A percentile compares a stretch with the other conserved stretches of the same genome.
These are phyloP conservation scores for Tortricodes alternella DNA, from an alignment of 2,888 invertebrate genomes.

Conservation along the genomic window DNA sequence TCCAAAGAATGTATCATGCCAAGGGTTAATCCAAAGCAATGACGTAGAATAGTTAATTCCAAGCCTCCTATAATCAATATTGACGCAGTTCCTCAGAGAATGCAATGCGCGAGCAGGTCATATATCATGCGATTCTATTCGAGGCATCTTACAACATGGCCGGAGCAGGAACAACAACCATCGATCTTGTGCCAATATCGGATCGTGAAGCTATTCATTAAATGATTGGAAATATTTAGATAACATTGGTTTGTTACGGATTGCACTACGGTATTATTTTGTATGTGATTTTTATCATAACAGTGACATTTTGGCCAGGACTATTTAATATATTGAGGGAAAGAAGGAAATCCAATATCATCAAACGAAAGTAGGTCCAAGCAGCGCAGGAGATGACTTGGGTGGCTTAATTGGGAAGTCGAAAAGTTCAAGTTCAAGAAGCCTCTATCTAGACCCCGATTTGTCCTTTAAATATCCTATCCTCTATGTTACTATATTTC, in stretches of 20 bases:
- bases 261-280: too few relatives aligned
- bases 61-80: constrained; percentile 42
- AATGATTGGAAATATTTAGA: constrained; percentile 19
- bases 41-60: neutral
- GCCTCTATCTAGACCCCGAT: too few relatives aligned
- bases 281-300: too few relatives aligned
- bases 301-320: too few relatives aligned
- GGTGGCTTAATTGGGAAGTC: too few relatives aligned
- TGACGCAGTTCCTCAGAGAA: constrained; percentile 42
- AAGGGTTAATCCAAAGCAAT: neutral
- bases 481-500: too few relatives aligned
- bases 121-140: constrained; percentile 51
- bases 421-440: too few relatives aligned
- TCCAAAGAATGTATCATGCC: neutral
- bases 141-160: constrained; percentile 52
- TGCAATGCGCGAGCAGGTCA: constrained; percentile 40
- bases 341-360: too few relatives aligned
- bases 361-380: too few relatives aligned
- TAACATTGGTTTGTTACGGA: constrained; percentile 1
- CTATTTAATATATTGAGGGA: too few relatives aligned
- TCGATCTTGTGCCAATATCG: constrained; percentile 42
- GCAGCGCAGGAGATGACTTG: too few relatives aligned
- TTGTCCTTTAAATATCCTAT: too few relatives aligned
- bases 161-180: constrained; percentile 49
- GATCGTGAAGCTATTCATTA: constrained; percentile 32